phyloP scores from a whole-genome alignment of 2,797 vertebrate genomes.

The Eleutherodactylus coqui region DNA sequence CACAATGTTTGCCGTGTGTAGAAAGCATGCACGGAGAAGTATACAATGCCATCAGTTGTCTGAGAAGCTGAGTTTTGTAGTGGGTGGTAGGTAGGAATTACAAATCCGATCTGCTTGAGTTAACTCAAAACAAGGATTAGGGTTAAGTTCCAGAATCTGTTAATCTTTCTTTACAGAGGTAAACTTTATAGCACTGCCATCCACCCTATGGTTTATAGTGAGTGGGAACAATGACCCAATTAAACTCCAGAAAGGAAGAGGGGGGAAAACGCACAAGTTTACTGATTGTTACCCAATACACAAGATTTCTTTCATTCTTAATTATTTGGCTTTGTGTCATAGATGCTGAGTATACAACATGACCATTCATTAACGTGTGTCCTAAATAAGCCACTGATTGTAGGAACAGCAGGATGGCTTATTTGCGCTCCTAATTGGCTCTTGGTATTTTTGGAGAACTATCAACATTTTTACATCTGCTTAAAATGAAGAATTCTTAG shows the following conservation, averaged over 20 bases:
- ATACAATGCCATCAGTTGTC: slow-evolving; percentile 76
- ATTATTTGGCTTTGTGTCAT: slow-evolving; percentile 74
- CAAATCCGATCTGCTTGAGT: slow-evolving; percentile 91
- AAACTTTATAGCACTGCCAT: slow-evolving; percentile 75
- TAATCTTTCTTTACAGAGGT: slow-evolving; percentile 84
- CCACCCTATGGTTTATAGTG: slow-evolving; percentile 76
- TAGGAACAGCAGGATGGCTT: slow-evolving; percentile 5
- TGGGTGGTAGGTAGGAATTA: slow-evolving; percentile 86
- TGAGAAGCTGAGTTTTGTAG: slow-evolving; percentile 75
- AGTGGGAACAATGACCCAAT: slow-evolving; percentile 82
- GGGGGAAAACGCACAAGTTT: slow-evolving; percentile 72
- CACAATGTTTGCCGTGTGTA: slow-evolving; percentile 72
- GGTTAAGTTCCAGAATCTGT: slow-evolving; percentile 86
- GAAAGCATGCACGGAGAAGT: slow-evolving; percentile 71
- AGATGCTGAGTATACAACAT: slow-evolving; percentile 72
- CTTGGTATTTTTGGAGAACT: background rate
- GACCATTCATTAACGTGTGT: slow-evolving; percentile 74
- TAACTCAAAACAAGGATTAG: slow-evolving; percentile 92
- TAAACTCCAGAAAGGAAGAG: slow-evolving; percentile 72
- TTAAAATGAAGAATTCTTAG: background rate
- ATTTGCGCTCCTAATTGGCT: slow-evolving; percentile 25
- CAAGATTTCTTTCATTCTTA: slow-evolving; percentile 77
- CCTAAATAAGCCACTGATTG: slow-evolving; percentile 74
- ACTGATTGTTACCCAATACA: slow-evolving; percentile 78
- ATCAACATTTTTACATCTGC: slow-evolving; percentile 11